Evolutionary conservation across 2,888 invertebrate genomes (phyloP), one percentile per base, ranked within the genome.

Genomic region (Ceraclea dissimilis): DNA sequence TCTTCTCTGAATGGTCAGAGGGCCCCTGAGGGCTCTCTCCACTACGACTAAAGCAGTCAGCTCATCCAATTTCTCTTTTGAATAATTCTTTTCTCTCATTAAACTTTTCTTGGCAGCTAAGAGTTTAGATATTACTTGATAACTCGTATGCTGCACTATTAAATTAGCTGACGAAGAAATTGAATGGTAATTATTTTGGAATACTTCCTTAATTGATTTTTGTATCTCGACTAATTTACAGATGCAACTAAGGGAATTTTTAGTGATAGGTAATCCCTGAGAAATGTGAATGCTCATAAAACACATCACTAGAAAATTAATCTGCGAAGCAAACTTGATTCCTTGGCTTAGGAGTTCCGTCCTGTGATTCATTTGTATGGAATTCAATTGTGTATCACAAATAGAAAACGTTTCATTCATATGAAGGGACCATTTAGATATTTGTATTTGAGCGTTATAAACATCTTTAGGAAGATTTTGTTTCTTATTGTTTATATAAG

Each of bases 161-260:
- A 91, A 85, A 64, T 85, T 83, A 53, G 87, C 78, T 11, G 88
- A 83, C 66, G 86, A 85, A 18, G 86, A 80, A 52, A 94, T 81
- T 62, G 83, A 77, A 60, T 85, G 77, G 49, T 83, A 79, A 67
- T 90, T 82, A 39, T 84, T 76, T 54, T 82, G 79, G 64, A 90
- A 86, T 13, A 81, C 82, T 62, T 82, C 79, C 67, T 87, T 84
- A 61, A 94, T 78, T 26, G 85, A 80, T 73, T 92, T 91, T 34
- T 93, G 71, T 59, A 90, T 78, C 70, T 94, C 92, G 54, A 92
- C 79, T 20, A 93, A 77, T 66, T 87, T 84, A 72, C 92, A 93
- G 51, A 94, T 74, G 2, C 83, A 79, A 61, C 88, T 76, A 11
- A 93, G 80, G 39, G 85, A 83, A 33, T 82, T 82, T 69, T 89